phyloP scores from a whole-genome alignment of 2,888 invertebrate genomes.

The Tetranychus piercei region DNA sequence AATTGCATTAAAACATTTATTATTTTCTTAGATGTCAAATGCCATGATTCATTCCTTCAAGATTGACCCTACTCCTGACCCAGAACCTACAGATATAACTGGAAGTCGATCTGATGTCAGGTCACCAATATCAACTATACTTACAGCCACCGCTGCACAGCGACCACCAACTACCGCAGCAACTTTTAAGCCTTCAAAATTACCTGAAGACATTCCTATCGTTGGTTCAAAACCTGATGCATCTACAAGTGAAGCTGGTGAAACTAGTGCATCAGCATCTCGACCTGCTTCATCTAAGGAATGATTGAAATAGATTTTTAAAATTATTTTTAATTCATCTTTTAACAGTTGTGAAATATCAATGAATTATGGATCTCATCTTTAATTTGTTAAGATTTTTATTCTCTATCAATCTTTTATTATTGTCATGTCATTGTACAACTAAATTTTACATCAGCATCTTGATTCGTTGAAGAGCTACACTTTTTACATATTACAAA shows the following conservation, averaged over 20 bases:
- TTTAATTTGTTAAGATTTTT: too few relatives aligned
- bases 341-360: too few relatives aligned
- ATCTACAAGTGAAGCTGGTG: background rate
- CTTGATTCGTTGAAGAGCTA: too few relatives aligned
- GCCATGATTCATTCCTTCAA: background rate
- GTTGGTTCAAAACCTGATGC: background rate
- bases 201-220: conserved; percentile 10
- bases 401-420: too few relatives aligned
- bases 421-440: too few relatives aligned
- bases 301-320: too few relatives aligned
- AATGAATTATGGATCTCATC: too few relatives aligned
- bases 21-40: conserved; percentile 3
- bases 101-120: background rate
- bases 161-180: background rate
- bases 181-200: background rate
- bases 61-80: background rate
- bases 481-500: too few relatives aligned
- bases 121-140: background rate
- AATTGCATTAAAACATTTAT: background rate
- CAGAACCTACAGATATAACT: background rate
- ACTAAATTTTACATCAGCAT: too few relatives aligned
- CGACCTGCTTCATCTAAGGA: background rate
- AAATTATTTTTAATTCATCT: too few relatives aligned
- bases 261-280: background rate
- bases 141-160: background rate